Evolutionary conservation across 2,113 vertebrate genomes (phyloP), one percentile per base, ranked within the genome.

Genomic region (Alaudala cheleensis): DNA sequence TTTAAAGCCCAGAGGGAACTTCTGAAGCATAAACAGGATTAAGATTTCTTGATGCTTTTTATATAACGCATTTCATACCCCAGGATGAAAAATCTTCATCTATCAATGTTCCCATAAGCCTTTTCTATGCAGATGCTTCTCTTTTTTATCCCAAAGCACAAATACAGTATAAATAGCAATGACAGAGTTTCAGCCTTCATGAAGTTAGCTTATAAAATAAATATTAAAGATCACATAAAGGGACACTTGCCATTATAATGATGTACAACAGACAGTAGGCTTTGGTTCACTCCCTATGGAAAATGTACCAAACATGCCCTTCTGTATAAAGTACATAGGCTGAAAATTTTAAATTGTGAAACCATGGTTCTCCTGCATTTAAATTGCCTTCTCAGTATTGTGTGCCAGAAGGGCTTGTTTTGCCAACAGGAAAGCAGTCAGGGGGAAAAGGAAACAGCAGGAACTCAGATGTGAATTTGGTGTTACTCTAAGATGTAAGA

Each of bases 21-120:
- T 93, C 53, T 71, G 66, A 94, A 96, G 94, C 83, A 80, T 93
- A 95, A 97, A 93, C 81, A 90, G 56, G 92, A 95, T 96, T 95
- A 96, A 93, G 90, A 94, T 81, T 92, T 93, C 74, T 91, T 88
- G 81, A 86, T 88, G 71, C 37, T 77, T 88, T 93, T 91, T 93
- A 93, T 87, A 29, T 65, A 88, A 79, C 1, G 23, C 37, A 49
- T 85, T 93, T 94, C 74, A 71, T 88, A 93, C 37, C 54, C 85
- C 56, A 53, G 80, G 62, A 91, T 69, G 85, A 95, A 92, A 94
- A 93, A 82, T 85, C 15, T 37, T 10, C 0, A 6, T 81, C 44
- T 85, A 88, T 67, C 60, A 96, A 90, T 7, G 8, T 81, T 92
- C 81, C 87, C 89, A 69, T 65, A 96, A 85, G 85, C 89, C 77